phyloP scores from a whole-genome alignment of 30 jellyfish, hydroid and myxozoan species.

The Aurelia coerulea region DNA sequence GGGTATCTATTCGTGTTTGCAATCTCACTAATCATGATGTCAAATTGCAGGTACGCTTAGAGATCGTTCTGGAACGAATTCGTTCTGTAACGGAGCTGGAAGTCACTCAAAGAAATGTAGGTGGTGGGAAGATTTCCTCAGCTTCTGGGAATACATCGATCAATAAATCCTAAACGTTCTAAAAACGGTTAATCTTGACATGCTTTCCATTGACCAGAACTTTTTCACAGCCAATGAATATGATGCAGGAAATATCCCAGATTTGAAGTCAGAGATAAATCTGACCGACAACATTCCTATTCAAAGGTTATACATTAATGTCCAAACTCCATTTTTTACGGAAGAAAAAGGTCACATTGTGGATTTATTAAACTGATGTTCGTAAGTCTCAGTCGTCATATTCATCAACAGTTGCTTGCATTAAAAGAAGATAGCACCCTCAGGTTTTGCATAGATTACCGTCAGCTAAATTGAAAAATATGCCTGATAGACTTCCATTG shows the following conservation, averaged over 20 bases:
- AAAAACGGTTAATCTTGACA: slow-evolving; percentile 13
- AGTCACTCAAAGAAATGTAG: background rate
- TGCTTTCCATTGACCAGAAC: background rate
- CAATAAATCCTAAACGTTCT: slow-evolving; percentile 1
- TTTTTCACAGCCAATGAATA: slow-evolving; percentile 1
- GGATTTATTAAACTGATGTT: slow-evolving; percentile 9
- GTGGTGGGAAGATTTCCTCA: background rate
- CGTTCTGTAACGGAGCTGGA: slow-evolving; percentile 29
- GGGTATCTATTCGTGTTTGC: slow-evolving; percentile 1
- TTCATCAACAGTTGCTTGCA: no score
- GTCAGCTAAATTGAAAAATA: no score
- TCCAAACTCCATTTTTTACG: slow-evolving; percentile 24
- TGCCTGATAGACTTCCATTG: no score
- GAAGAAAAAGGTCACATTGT: slow-evolving; percentile 25
- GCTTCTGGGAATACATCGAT: background rate
- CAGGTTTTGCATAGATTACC: no score
- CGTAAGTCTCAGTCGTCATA: background rate
- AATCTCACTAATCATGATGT: slow-evolving; percentile 24
- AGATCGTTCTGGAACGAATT: slow-evolving; percentile 8
- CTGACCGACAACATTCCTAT: slow-evolving; percentile 25
- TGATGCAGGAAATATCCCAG: slow-evolving; percentile 4
- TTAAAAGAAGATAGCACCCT: no score
- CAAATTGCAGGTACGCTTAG: slow-evolving; percentile 18
- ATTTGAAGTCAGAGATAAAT: slow-evolving; percentile 23
- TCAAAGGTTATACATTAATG: slow-evolving; percentile 20